These are phyloP conservation scores for Heterodera schachtii DNA, from an alignment of 1,140 invertebrate species.

Conservation along the genomic window DNA sequence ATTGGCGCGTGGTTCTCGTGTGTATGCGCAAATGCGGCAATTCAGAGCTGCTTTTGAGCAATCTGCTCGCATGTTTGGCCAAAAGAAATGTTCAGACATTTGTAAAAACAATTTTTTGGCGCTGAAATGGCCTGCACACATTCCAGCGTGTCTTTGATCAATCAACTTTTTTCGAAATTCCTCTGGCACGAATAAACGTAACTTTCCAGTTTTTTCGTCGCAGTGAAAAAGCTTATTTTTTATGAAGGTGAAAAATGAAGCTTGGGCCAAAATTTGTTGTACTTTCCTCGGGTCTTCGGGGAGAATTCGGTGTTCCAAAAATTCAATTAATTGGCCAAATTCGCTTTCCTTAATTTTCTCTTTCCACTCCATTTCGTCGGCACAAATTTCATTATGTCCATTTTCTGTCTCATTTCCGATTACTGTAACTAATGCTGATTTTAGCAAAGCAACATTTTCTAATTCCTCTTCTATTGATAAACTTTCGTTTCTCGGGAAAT, in stretches of 20 bases:
- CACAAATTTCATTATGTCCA: too few relatives aligned
- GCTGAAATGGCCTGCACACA: conserved; percentile 19
- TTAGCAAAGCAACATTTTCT: too few relatives aligned
- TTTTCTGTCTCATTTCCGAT: too few relatives aligned
- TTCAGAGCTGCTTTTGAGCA: not conserved
- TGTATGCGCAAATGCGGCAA: conserved; percentile 11
- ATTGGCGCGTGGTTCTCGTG: not conserved
- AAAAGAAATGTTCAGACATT: conserved; percentile 1
- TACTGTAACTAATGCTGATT: too few relatives aligned
- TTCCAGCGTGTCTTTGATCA: conserved; percentile 11
- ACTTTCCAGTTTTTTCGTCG: not conserved
- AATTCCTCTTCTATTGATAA: too few relatives aligned
- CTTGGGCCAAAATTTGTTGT: not conserved
- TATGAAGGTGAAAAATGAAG: not conserved
- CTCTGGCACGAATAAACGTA: conserved; percentile 1
- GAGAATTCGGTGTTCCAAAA: not conserved
- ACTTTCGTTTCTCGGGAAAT: too few relatives aligned
- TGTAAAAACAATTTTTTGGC: conserved; percentile 14
- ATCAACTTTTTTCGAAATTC: conserved; percentile 12
- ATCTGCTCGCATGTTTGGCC: conserved; percentile 11
- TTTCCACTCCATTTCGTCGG: not conserved
- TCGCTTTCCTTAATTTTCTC: not conserved
- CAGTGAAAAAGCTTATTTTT: not conserved
- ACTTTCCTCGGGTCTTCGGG: not conserved
- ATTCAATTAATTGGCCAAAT: not conserved